These are phyloP conservation scores for Geotrypetes seraphini DNA, from an alignment of 2,797 vertebrate species.

Conservation along the genomic window DNA sequence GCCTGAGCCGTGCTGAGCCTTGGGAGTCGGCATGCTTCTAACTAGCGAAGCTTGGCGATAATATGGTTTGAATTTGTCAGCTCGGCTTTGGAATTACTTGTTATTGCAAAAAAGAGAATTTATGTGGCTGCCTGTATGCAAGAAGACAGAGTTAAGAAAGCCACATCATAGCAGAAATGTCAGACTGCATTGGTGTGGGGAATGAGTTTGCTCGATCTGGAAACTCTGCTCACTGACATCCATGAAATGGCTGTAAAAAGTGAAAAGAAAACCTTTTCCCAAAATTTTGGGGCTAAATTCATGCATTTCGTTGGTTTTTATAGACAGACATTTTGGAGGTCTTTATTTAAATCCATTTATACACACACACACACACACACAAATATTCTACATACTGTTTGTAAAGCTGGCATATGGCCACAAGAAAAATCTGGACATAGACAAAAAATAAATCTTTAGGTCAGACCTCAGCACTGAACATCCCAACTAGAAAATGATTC, in stretches of 20 bases:
- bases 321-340: too few relatives aligned
- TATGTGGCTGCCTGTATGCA: slow-evolving; percentile 8
- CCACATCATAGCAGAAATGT: slow-evolving; percentile 17
- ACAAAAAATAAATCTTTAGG: too few relatives aligned
- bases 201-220: slow-evolving; percentile 16
- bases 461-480: too few relatives aligned
- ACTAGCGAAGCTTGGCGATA: neutral
- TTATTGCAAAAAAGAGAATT: slow-evolving; percentile 5
- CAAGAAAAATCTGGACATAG: too few relatives aligned
- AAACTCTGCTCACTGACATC: slow-evolving; percentile 15
- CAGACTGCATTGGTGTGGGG: slow-evolving; percentile 15
- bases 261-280: slow-evolving; percentile 13
- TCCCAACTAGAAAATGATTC: too few relatives aligned
- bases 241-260: slow-evolving; percentile 27
- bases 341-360: too few relatives aligned
- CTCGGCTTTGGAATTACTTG: neutral
- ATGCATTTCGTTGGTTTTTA: too few relatives aligned
- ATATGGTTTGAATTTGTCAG: neutral
- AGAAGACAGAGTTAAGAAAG: slow-evolving; percentile 11
- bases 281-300: slow-evolving; percentile 17
- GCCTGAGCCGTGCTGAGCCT: neutral
- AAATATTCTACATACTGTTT: too few relatives aligned
- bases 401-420: too few relatives aligned
- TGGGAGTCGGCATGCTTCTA: neutral
- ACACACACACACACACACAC: too few relatives aligned